Base-by-base conservation (phyloP, 92 coral and sea anemone species). In the Hydrozoanthus gracilis region DNA sequence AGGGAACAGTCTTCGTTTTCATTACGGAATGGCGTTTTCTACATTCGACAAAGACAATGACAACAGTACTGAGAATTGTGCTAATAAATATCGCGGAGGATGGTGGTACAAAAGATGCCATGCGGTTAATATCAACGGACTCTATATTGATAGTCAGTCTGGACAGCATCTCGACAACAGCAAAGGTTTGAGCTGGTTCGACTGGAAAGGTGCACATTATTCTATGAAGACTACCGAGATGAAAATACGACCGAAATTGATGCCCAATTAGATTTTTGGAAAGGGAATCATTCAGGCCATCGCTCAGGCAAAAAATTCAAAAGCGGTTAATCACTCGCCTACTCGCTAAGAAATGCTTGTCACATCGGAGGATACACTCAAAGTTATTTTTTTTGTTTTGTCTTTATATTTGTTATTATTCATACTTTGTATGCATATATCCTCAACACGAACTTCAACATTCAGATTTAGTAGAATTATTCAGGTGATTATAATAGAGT, bases 141-240 rank as follows among this genome's bases (percentile, higher is more conserved):
- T 20, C 4, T 77, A 56, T 13, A 45, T 54, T 10, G 75, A 44
- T 27, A 12, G 16, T 39, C 69, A 54, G 68, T 4, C 27, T 3
- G 17, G 67, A 44, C 18, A 12, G 0, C 4, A 17, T 51, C 10
- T 18, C 11, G 8, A 27, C 47, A 67, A n/a, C 4, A 4, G n/a
- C n/a, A n/a, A 2, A 2, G 60, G 47, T 16, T 8, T 77, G 47
- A 8, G 2, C 2, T 77, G 82, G 82, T 12, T 5, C 48, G 4
- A 0, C 2, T 20, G 49, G 10, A 27, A 76, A 51, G 3, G 13
- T 11, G 0, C 0, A 3, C 4, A 17, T 18, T 11, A 54, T 8
- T 77, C 65, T 18, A 7, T 56, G 69, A 77, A 77, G 65, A 77
- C 17, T 8, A 77, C 82, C 49, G 82, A 54, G 39, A 77, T 77